Base-by-base conservation (phyloP, 2,888 invertebrate genomes). In the Spodoptera picta region DNA sequence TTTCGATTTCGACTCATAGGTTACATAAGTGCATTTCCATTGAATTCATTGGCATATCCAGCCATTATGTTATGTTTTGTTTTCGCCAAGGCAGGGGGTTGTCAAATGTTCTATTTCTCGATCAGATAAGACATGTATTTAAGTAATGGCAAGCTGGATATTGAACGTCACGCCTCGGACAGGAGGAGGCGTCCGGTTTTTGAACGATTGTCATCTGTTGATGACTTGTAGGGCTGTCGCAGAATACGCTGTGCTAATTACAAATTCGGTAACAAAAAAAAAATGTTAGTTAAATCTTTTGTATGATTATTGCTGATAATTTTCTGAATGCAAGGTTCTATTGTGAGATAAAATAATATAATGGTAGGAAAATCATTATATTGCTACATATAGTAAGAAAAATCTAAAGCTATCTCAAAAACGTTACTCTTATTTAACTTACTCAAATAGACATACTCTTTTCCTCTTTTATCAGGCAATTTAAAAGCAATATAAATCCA, bases 191-290 rank as follows among this genome's bases (percentile, higher is more conserved):
- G 87, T 92, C 92, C 92, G 92, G 91, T 87, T 87, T 89, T 90
- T 88, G 90, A 88, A 79, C 90, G 91, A 92, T 92, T 92, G 92
- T 92, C 93, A 92, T 91, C 88, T 88, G 77, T 80, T 90, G 89
- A 92, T 92, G 91, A 90, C 85, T 46, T 43, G 0, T 77, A 93
- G 92, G 92, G 92, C 55, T 92, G 88, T 0, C 80, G n/a, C 27
- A 0, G 23, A 12, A 60, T 67, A 4, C 47, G n/a, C 1, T 14
- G 0, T 6, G 3, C n/a, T 56, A 1, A n/a, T 2, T 6, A 27
- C 9, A 42, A 45, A 42, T 44, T 50, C 41, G 19, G 4, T 4
- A 19, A 12, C 0, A 52, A 24, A n/a, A 9, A 24, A n/a, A 9
- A 42, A 11, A 41, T 36, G 9, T 27, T 4, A 5, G 27, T 27